A percentile compares a stretch with the other conserved stretches of the same genome.
Evolutionary conservation across 2,113 vertebrate genomes (phyloP).

Genomic region (Athene cunicularia): DNA sequence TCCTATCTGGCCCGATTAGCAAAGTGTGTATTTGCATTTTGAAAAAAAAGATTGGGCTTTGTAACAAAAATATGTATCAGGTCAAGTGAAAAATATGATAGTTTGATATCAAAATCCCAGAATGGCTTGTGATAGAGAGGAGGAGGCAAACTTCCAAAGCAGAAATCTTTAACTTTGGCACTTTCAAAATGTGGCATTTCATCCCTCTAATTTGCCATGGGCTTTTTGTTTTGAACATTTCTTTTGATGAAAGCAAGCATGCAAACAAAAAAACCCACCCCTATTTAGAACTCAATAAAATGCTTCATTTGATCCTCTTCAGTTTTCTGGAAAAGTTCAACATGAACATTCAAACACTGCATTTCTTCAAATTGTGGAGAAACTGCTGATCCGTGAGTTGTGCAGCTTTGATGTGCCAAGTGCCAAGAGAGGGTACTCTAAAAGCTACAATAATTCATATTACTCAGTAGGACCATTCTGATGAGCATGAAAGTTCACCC

Average conservation of each 20-base stretch:
- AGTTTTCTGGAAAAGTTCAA: constrained; percentile 40
- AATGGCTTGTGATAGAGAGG: background rate
- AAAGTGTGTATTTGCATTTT: background rate
- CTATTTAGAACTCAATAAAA: constrained; percentile 25
- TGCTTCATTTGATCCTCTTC: constrained; percentile 34
- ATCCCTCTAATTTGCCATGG: constrained; percentile 11
- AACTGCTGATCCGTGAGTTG: background rate
- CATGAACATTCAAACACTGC: background rate
- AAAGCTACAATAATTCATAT: background rate
- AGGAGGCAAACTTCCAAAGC: constrained; percentile 6
- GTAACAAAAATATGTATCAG: background rate
- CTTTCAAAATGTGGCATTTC: constrained; percentile 1
- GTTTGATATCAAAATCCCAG: background rate
- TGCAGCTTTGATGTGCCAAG: background rate
- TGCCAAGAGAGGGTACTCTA: background rate
- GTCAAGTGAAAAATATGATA: background rate
- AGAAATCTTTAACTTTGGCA: constrained; percentile 27
- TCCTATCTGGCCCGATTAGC: background rate
- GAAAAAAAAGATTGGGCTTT: background rate
- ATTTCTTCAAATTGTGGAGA: background rate
- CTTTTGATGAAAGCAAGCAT: background rate
- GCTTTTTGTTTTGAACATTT: constrained; percentile 14
- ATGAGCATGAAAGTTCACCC: background rate
- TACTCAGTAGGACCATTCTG: accelerated
- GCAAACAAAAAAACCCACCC: background rate